Conservation (phyloP, 2,113 vertebrate genomes). For the Nicator chloris region DNA sequence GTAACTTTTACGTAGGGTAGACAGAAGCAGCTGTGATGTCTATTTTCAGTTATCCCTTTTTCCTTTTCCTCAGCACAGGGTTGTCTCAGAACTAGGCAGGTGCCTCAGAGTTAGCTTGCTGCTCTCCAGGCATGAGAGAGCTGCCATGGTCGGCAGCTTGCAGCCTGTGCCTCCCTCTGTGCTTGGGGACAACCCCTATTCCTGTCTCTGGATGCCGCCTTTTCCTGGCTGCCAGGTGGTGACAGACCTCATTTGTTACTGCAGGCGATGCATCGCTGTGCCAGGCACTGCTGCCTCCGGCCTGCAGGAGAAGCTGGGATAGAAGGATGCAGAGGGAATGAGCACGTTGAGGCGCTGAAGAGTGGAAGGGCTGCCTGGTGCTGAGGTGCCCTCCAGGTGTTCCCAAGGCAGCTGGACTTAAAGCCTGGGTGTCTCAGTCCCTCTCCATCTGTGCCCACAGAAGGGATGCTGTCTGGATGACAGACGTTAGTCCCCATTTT, state of each 20-base stretch:
- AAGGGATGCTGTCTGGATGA: neutral
- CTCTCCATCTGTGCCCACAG: neutral
- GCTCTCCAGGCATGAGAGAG: neutral
- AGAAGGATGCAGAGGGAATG: neutral
- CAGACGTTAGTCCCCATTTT: neutral
- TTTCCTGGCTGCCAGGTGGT: neutral
- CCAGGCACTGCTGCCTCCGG: neutral
- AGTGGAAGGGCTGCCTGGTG: neutral
- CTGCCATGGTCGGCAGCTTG: accelerated
- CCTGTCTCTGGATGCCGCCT: neutral
- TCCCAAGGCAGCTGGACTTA: neutral
- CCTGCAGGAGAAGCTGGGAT: neutral
- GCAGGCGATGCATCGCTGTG: accelerated
- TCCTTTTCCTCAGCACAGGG: neutral
- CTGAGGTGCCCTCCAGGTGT: neutral
- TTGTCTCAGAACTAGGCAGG: neutral
- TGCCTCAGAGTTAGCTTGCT: neutral
- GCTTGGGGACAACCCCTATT: neutral
- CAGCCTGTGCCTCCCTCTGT: neutral
- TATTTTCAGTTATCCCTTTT: neutral
- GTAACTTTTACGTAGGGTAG: neutral
- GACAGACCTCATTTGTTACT: neutral
- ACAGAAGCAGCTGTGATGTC: neutral
- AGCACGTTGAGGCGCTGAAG: accelerated
- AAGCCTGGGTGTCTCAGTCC: neutral